phyloP scores from a whole-genome alignment of 2,113 vertebrate genomes.

The Dunckerocampus dactyliophorus region DNA sequence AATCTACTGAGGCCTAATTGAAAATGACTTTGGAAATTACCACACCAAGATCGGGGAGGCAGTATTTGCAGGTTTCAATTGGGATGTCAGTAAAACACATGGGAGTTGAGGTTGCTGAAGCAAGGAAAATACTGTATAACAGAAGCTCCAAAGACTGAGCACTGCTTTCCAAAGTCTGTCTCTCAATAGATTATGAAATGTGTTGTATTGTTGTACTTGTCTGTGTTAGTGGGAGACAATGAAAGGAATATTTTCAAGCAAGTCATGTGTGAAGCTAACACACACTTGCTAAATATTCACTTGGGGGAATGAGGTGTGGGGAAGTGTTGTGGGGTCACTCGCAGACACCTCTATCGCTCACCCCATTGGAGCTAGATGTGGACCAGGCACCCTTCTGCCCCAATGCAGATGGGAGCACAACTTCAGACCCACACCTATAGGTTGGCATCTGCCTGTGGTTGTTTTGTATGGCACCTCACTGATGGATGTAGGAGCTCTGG shows the following conservation, averaged over 20 bases:
- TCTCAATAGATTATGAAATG: conserved; percentile 29
- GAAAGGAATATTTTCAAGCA: conserved; percentile 33
- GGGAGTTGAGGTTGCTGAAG: conserved; percentile 30
- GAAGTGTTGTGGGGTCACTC: too few species aligned
- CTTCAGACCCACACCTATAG: too few species aligned
- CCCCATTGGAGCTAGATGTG: too few species aligned
- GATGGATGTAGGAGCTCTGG: too few species aligned
- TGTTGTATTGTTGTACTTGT: conserved; percentile 17
- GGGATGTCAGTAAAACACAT: conserved; percentile 28
- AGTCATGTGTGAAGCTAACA: conserved; percentile 46
- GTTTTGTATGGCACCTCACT: too few species aligned
- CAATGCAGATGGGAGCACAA: too few species aligned
- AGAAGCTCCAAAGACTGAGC: conserved; percentile 36
- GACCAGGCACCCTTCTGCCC: too few species aligned
- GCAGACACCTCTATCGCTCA: too few species aligned
- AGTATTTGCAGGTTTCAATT: conserved; percentile 51
- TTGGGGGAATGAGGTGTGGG: too few species aligned
- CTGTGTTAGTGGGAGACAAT: conserved; percentile 15
- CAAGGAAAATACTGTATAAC: conserved; percentile 45
- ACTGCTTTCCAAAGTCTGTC: conserved; percentile 11
- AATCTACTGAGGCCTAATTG: conserved; percentile 67
- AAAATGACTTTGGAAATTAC: conserved; percentile 69
- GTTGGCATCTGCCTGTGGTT: too few species aligned
- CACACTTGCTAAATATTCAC: background rate
- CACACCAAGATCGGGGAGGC: conserved; percentile 47